Conservation (phyloP, 1,140 invertebrate genomes). For the Sitobion miscanthi region DNA sequence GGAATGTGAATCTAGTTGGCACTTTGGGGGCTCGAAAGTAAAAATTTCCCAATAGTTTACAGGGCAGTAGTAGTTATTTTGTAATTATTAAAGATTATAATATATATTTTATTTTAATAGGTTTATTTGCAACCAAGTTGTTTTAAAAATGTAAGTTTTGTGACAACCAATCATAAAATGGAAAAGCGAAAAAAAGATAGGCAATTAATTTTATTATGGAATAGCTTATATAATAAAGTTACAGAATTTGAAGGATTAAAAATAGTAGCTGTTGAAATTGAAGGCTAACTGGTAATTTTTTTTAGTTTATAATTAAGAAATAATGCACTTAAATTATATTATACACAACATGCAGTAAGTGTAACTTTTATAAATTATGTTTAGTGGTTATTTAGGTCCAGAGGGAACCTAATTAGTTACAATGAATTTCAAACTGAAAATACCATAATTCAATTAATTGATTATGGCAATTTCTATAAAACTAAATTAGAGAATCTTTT, state of each 20-base stretch:
- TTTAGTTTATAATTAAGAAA: not conserved
- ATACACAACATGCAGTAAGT: not conserved
- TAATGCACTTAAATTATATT: not conserved
- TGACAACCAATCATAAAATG: constrained; percentile 12
- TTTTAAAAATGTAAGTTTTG: not conserved
- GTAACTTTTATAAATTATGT: not conserved
- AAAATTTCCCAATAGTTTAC: too few species aligned
- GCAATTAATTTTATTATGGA: not conserved
- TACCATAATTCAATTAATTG: constrained; percentile 28
- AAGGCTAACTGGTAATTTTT: constrained; percentile 35
- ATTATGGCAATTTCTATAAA: not conserved
- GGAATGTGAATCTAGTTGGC: too few species aligned
- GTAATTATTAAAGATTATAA: not conserved
- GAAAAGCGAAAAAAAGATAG: not conserved
- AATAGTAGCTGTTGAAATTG: constrained; percentile 39
- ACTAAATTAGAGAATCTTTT: constrained; percentile 29
- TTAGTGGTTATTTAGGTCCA: not conserved
- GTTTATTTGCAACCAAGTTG: not conserved
- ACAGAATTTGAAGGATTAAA: not conserved
- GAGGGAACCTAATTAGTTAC: constrained; percentile 41
- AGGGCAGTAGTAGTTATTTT: too few species aligned
- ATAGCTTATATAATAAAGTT: constrained; percentile 24
- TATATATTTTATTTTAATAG: constrained; percentile 25
- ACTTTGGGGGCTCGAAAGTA: too few species aligned
- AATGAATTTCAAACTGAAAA: constrained; percentile 28